These are phyloP conservation scores for Hyalella azteca DNA, from an alignment of 2,888 invertebrate species.

Conservation along the genomic window DNA sequence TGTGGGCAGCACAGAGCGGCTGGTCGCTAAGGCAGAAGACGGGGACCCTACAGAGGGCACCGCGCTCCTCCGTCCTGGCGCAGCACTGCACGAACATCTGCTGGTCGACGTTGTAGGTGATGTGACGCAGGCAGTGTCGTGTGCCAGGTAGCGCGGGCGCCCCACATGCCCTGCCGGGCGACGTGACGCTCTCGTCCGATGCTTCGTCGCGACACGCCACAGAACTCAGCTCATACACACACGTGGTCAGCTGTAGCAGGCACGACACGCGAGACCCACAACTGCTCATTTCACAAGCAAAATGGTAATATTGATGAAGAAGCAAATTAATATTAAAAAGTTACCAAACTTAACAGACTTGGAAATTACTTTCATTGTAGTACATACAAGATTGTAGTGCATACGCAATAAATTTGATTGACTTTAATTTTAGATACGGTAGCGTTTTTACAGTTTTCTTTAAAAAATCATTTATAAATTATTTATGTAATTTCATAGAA, in stretches of 20 bases:
- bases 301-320: too few species aligned
- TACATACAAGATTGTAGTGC: too few species aligned
- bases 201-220: not conserved
- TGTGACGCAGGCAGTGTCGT: conserved; percentile 82
- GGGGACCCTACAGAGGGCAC: conserved; percentile 79
- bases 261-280: not conserved
- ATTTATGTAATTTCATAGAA: too few species aligned
- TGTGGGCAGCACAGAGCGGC: conserved; percentile 85
- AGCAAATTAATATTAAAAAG: too few species aligned
- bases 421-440: too few species aligned
- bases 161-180: conserved; percentile 60
- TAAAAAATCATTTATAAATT: too few species aligned
- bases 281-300: too few species aligned
- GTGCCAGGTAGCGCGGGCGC: conserved; percentile 74
- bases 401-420: too few species aligned
- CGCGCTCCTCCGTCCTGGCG: conserved; percentile 69
- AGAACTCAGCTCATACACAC: not conserved
- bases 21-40: conserved; percentile 82
- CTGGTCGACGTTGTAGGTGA: conserved; percentile 84
- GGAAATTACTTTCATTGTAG: too few species aligned
- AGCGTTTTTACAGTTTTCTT: too few species aligned
- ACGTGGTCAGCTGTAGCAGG: not conserved
- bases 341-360: too few species aligned
- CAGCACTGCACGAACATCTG: conserved; percentile 80
- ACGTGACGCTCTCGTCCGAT: not conserved